These are phyloP conservation scores for Eretmocerus hayati DNA, from an alignment of 2,888 invertebrate genomes.

Conservation along the genomic window DNA sequence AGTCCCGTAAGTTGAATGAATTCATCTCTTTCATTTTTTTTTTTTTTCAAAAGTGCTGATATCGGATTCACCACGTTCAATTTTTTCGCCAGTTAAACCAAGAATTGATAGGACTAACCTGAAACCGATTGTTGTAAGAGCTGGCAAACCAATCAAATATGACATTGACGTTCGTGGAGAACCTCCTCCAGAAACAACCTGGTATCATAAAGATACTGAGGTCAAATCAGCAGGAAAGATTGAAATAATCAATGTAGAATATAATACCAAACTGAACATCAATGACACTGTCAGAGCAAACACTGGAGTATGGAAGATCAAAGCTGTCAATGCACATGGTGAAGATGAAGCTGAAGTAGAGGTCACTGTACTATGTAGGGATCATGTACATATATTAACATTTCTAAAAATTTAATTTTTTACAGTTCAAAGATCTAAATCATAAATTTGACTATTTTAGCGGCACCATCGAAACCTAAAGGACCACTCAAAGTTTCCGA, in stretches of 20 bases:
- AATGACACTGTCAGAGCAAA: conserved; percentile 73
- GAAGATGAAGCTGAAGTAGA: conserved; percentile 90
- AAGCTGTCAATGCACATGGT: conserved; percentile 86
- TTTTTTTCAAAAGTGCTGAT: too few species aligned
- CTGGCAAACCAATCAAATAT: conserved; percentile 86
- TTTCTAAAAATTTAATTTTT: background rate
- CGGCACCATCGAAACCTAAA: conserved; percentile 77
- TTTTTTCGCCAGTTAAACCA: conserved; percentile 73
- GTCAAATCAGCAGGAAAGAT: conserved; percentile 63
- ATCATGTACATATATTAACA: conserved; percentile 3
- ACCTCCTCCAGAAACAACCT: conserved; percentile 87
- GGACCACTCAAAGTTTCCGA: conserved; percentile 85
- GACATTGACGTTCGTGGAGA: conserved; percentile 93
- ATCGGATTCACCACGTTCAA: too few species aligned
- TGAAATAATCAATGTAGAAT: conserved; percentile 78
- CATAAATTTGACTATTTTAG: conserved; percentile 35
- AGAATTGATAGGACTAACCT: conserved; percentile 93
- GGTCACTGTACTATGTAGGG: conserved; percentile 73
- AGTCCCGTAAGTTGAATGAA: conserved; percentile 62
- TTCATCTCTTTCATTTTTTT: background rate
- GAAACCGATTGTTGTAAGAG: conserved; percentile 80
- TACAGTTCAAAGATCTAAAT: background rate
- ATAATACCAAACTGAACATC: conserved; percentile 81
- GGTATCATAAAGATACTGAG: conserved; percentile 78
- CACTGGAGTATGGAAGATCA: conserved; percentile 84